A percentile compares a stretch with the other conserved stretches of the same genome.
phyloP scores from a whole-genome alignment of 1,140 invertebrate species.

The Diplogasteroides magnus region DNA sequence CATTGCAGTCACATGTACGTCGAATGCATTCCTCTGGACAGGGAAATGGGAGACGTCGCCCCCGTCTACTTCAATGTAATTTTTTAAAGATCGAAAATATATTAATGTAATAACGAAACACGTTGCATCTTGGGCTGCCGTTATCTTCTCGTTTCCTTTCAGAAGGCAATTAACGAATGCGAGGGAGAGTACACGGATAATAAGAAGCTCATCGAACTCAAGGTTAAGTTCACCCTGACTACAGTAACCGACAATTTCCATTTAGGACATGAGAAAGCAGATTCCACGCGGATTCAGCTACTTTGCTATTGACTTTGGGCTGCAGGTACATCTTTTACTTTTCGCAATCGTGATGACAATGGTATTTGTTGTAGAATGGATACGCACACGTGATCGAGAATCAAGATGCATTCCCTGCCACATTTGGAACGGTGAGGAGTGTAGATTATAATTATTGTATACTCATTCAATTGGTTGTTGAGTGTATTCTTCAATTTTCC shows the following conservation, averaged over 20 bases:
- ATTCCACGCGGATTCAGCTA: slow-evolving; percentile 64
- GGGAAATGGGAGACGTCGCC: slow-evolving; percentile 73
- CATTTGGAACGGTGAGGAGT: slow-evolving; percentile 77
- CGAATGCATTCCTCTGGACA: slow-evolving; percentile 79
- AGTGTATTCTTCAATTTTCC: neutral
- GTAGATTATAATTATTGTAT: neutral
- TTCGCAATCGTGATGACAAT: no score
- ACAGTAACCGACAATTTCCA: neutral
- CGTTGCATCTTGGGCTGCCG: neutral
- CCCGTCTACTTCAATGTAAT: slow-evolving; percentile 82
- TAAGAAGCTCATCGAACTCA: slow-evolving; percentile 84
- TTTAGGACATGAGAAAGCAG: neutral
- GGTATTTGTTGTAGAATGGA: no score
- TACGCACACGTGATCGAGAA: slow-evolving; percentile 96
- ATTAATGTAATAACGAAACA: neutral
- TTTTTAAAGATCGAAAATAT: neutral
- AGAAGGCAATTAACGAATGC: slow-evolving; percentile 86
- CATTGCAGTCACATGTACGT: slow-evolving; percentile 76
- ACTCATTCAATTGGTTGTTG: neutral
- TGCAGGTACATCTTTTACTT: no score
- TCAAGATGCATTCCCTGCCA: slow-evolving; percentile 74
- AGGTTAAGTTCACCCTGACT: slow-evolving; percentile 58
- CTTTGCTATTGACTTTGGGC: slow-evolving; percentile 84
- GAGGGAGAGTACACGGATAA: slow-evolving; percentile 90
- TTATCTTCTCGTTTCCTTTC: no score